Evolutionary conservation across 2,888 invertebrate species (phyloP), one percentile per base, ranked within the genome.

Genomic region (Lasius fuliginosus): DNA sequence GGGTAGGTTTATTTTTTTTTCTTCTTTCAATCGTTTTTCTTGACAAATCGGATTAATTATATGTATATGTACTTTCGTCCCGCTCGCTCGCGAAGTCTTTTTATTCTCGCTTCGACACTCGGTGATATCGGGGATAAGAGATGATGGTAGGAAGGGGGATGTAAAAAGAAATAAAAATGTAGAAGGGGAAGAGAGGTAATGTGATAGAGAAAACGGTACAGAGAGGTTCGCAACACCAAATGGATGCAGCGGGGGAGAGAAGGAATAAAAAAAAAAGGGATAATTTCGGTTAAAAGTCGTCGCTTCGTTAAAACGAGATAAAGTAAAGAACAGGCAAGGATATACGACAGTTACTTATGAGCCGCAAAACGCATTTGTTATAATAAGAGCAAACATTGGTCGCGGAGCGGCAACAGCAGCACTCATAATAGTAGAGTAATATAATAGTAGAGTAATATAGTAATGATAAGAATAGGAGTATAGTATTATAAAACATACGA

Each of bases 1-100:
- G 89, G 90, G 89, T 87, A 92, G 91, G 90, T 94, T 93, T 88
- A 89, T 90, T 91, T 87, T 87, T 73, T 85, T 86, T 84, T 90
- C 79, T 15, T 86, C 71, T 74, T 53, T 83, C 87, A 86, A 87
- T 89, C 85, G 87, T 90, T 90, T 18, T 84, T 87, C 83, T 86
- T 90, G 87, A 90, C 90, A 90, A 90, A 90, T 89, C 85, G 86
- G 85, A 85, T 88, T 86, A 87, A 86, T 86, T 85, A 86, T 88
- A 85, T 82, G 84, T 89, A 85, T 90, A 89, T 85, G 75, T 87
- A 77, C 64, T 79, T 73, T 79, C 79, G 79, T 84, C 86, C 89
- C 86, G 89, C 90, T 89, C 90, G 90, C 89, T 88, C 77, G 88
- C 84, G 84, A 90, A 88, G 83, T 83, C 85, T 85, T 71, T 85